Conservation (phyloP, 2,888 invertebrate genomes). For the Lithophane socia region DNA sequence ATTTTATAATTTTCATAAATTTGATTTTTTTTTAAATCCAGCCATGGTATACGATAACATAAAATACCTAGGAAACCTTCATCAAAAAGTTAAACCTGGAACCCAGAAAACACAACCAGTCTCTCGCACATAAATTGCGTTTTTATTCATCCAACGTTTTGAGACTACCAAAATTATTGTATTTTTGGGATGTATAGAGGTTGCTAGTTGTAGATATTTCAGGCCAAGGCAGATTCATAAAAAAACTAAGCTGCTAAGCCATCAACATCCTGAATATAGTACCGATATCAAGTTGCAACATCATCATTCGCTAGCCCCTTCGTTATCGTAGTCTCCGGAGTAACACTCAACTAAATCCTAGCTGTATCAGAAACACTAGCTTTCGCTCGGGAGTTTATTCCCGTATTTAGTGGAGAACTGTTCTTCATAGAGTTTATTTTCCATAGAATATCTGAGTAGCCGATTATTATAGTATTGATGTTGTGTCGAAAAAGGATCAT, state of each 20-base stretch:
- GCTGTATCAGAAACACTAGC: constrained; percentile 27
- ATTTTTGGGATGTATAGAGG: neutral
- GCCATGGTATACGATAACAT: neutral
- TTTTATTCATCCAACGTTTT: neutral
- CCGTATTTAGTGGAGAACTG: neutral
- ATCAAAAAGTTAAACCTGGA: neutral
- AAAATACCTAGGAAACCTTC: neutral
- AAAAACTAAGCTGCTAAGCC: neutral
- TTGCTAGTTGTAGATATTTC: neutral
- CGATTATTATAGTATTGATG: neutral
- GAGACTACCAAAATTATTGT: neutral
- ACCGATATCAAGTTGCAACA: constrained; percentile 45
- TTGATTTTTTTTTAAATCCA: neutral
- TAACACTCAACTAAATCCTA: constrained; percentile 37
- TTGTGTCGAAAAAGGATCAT: neutral
- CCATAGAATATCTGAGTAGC: neutral
- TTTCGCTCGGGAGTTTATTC: neutral
- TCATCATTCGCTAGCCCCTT: constrained; percentile 24
- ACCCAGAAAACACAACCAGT: too few species aligned
- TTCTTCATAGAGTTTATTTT: constrained; percentile 14
- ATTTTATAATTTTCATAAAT: neutral
- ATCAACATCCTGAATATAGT: neutral
- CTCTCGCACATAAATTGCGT: neutral
- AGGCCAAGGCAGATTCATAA: neutral
- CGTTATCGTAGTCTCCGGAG: constrained; percentile 53